Base-by-base conservation (phyloP, 1,140 invertebrate species). In the Lordiphosa stackelbergi region DNA sequence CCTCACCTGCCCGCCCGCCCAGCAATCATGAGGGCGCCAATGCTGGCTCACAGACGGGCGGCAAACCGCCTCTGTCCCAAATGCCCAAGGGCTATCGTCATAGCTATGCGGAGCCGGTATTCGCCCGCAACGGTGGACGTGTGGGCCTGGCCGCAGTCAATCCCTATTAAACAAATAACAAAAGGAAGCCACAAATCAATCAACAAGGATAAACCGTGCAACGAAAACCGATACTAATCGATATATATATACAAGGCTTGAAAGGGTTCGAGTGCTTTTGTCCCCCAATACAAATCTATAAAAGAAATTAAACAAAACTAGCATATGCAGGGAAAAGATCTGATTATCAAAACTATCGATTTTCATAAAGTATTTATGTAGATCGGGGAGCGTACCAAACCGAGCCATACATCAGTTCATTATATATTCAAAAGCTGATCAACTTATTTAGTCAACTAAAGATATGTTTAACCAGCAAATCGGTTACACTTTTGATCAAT, bases 91-190 rank as follows among this genome's bases (percentile, higher is more conserved):
- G 89, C n/a, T 90, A 90, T 64, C 83, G 90, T 19, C 89, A 90
- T 58, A 90, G 90, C 65, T 90, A 90, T 53, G 90, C 88, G 8
- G 90, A 90, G 73, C 85, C 85, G n/a, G 85, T 87, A 5, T 84
- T 87, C 16, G 74, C 86, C 10, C 65, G 86, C 12, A 71, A 75
- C 59, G 81, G 85, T 16, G 86, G 86, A 19, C 69, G 86, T 8
- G 86, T 88, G 2, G 86, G 86, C 8, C 68, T 88, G 19, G 86
- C 86, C 1, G 86, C 86, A 24, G 86, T 88, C 9, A 87, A 88
- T 75, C 86, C 86, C 12, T 88, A 81, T 42, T 88, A 48, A 48
- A 62, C 19, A 19, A 57, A 24, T 0, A 24, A 24, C 4, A 12
- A 5, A 12, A 10, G 2, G 7, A 13, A 42, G 28, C 13, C 37